Conservation (phyloP, 2,888 invertebrate species). For the Anorthoa munda region DNA sequence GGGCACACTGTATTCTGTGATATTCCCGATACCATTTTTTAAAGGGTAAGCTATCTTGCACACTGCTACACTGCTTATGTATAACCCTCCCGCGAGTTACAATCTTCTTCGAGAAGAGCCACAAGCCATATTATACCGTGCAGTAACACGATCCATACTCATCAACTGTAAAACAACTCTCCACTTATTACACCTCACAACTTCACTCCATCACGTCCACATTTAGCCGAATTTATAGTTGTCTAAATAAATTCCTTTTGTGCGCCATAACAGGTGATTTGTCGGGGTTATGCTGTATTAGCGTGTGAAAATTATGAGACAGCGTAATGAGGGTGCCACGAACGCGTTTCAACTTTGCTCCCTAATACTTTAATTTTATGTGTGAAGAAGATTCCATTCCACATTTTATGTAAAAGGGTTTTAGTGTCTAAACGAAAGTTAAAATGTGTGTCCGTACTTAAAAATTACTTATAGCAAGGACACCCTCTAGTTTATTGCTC, state of each 20-base stretch:
- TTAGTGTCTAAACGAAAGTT: conserved; percentile 66
- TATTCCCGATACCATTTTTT: background rate
- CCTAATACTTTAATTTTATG: conserved; percentile 74
- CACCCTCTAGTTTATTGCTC: conserved; percentile 63
- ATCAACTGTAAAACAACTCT: conserved; percentile 25
- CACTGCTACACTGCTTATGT: background rate
- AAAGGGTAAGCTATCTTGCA: background rate
- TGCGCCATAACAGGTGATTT: conserved; percentile 71
- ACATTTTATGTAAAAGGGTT: conserved; percentile 69
- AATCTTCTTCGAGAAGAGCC: background rate
- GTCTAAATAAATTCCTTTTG: conserved; percentile 66
- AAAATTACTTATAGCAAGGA: conserved; percentile 66
- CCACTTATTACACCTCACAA: conserved; percentile 27
- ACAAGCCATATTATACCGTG: background rate
- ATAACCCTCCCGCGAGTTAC: background rate
- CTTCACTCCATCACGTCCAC: conserved; percentile 44
- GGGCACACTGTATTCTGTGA: background rate
- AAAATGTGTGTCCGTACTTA: conserved; percentile 66
- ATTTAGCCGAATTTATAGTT: conserved; percentile 63
- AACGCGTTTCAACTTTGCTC: conserved; percentile 68
- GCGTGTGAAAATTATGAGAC: conserved; percentile 77
- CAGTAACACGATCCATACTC: conserved; percentile 1
- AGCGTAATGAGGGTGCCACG: conserved; percentile 72
- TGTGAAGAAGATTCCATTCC: conserved; percentile 67
- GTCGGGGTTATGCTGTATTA: conserved; percentile 76